Evolutionary conservation across 2,888 invertebrate species (phyloP), one percentile per base, ranked within the genome.

Genomic region (Drosophila monieri): DNA sequence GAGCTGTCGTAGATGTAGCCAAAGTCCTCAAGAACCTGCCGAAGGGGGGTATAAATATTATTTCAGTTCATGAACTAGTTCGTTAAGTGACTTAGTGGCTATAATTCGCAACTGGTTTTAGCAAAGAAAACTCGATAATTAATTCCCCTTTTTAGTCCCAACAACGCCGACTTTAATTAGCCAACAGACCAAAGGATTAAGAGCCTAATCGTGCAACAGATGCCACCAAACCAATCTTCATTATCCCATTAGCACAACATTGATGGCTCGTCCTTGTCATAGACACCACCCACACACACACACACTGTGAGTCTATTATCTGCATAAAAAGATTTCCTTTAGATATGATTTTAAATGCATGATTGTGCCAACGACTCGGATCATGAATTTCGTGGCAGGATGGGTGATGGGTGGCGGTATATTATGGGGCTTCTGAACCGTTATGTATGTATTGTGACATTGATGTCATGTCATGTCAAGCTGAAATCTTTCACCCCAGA

Each of bases 1-100:
- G 97, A 97, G 89, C 97, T 97, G 91, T 98, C 98, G 91, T 97
- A 98, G 85, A 97, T 96, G 91, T 96, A 97, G 6, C 96, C 97
- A 90, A 97, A 97, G 91, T 98, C 97, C 93, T 97, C 96, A 85
- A 99, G 93, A 67, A 98, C 96, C 95, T 96, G 85, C 46, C 44
- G 14, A 12, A 4, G 9, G 8, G 15, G 18, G 35, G 8, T 18
- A 61, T n/a, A 14, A 9, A 27, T 8, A 27, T 27, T 6, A 25
- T 6, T 25, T 6, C 1, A 25, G 6, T 23, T 23, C 4, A 4
- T 6, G 25, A 25, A 6, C 25, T 27, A 3, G 6, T 1, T 21
- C 21, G 6, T 25, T 6, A 25, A 25, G 25, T 25, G 6, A 25
- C 6, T 25, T 25, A 6, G 25, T 6, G 25, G 25, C 6, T 25